These are phyloP conservation scores for Thyatira batis DNA, from an alignment of 2,888 invertebrate species.

Conservation along the genomic window DNA sequence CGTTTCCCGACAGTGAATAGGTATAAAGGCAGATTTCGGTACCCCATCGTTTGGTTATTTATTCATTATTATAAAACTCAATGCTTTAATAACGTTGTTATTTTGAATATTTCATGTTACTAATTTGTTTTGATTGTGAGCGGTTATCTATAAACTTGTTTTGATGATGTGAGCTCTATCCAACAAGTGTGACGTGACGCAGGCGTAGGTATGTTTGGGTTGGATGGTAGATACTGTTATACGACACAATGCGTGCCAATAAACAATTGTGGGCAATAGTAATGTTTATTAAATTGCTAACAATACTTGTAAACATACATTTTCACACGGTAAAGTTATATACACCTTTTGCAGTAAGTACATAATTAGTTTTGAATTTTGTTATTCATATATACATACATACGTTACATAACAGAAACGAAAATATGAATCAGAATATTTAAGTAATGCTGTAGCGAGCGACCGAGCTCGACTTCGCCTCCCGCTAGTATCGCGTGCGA, in stretches of 20 bases:
- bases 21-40: too few relatives aligned
- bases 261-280: conserved; percentile 32
- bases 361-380: neutral
- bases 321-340: neutral
- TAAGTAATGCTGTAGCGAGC: neutral
- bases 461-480: conserved; percentile 36
- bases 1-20: neutral
- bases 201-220: conserved; percentile 30
- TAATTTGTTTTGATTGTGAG: conserved; percentile 19
- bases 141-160: conserved; percentile 50
- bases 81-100: neutral
- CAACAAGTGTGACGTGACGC: conserved; percentile 40
- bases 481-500: conserved; percentile 60
- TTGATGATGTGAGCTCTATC: conserved; percentile 35
- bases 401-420: too few relatives aligned
- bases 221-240: conserved; percentile 24
- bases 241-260: conserved; percentile 26
- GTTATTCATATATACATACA: neutral
- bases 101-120: conserved; percentile 15
- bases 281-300: conserved; percentile 4
- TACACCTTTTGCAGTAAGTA: too few relatives aligned
- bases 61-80: neutral
- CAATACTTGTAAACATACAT: neutral
- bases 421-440: neutral
- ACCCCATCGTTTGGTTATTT: neutral